Percentiles rank a stretch among this genome's conserved stretches.
These are phyloP conservation scores for Phenganax marumi DNA, from an alignment of 92 coral and sea anemone species.

Conservation along the genomic window DNA sequence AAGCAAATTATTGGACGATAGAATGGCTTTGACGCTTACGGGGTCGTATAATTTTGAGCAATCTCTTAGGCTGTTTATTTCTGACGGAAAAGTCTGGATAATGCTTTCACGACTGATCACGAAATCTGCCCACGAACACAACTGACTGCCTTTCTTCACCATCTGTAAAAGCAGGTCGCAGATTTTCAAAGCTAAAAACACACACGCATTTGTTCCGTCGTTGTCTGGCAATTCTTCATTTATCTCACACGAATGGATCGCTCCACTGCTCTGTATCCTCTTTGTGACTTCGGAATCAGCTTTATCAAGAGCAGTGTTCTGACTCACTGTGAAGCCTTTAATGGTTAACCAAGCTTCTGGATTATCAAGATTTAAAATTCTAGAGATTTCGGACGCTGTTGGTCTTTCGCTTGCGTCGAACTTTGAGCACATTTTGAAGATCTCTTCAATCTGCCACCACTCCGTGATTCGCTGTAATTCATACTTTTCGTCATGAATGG, in stretches of 20 bases:
- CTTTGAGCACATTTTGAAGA: neutral
- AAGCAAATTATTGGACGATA: too few species aligned
- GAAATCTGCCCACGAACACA: slow-evolving; percentile 13
- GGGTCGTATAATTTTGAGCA: slow-evolving; percentile 1
- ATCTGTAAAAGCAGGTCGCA: slow-evolving; percentile 32
- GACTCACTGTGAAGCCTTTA: slow-evolving; percentile 24
- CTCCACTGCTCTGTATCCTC: slow-evolving; percentile 19
- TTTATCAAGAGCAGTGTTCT: slow-evolving; percentile 36
- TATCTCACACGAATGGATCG: neutral
- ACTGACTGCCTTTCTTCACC: slow-evolving; percentile 23
- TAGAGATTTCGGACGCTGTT: neutral
- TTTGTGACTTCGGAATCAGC: slow-evolving; percentile 27
- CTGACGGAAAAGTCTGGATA: slow-evolving; percentile 31
- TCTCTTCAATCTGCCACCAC: neutral
- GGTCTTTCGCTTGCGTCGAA: neutral
- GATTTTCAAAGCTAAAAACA: slow-evolving; percentile 21
- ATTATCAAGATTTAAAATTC: neutral
- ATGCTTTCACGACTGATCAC: slow-evolving; percentile 5
- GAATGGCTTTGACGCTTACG: too few species aligned
- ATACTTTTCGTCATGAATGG: neutral
- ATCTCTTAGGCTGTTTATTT: slow-evolving; percentile 38
- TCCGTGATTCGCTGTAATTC: neutral
- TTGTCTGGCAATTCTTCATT: slow-evolving; percentile 12
- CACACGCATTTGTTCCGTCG: slow-evolving; percentile 12
- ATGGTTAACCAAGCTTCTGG: slow-evolving; percentile 14